Evolutionary conservation across 2,113 vertebrate genomes (phyloP), one percentile per base, ranked within the genome.

Genomic region (Mystacornis crossleyi): DNA sequence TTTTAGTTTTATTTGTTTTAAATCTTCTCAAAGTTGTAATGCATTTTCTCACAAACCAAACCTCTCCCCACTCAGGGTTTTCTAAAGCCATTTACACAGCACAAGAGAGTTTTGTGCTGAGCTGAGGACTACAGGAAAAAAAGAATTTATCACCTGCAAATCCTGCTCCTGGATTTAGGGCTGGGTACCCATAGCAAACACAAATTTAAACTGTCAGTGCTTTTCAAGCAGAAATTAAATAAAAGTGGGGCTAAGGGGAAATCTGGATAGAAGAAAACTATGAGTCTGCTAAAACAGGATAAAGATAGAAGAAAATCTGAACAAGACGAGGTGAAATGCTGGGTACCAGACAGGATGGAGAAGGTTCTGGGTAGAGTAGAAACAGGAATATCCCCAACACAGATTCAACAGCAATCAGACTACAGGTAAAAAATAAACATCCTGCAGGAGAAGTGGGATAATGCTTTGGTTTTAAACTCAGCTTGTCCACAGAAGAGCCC

Each of bases 391-490:
- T 24, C 23, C 19, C 9, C 33, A 71, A 4, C 1, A 51, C 0
- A 31, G 4, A 83, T 2, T 18, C 26, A 57, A 40, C 17, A 77
- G 36, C 33, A 74, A 8, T 10, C 42, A 64, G 7, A 4, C 31
- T 62, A 10, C 78, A 96, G 84, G 92, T 94, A 40, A 89, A 90
- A 90, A 43, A n/a, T n/a, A 82, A 6, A 1, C 33, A 11, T 4
- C 21, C 47, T 10, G 1, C 14, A 2, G 33, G 29, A 11, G 43
- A 86, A 74, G 21, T 0, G 1, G 0, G 10, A 54, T 5, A 43
- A 31, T 14, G 38, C 47, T 62, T 78, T 10, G 14, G 3, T 82
- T 88, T 90, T 53, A 58, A 66, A 62, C 29, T 81, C 45, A 62
- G 16, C 61, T 70, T 29, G 1, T 38, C 65, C 73, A 36, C 81